These are phyloP conservation scores for Pterobdella sp. DNA, from an alignment of 2,888 invertebrate genomes.

Conservation along the genomic window DNA sequence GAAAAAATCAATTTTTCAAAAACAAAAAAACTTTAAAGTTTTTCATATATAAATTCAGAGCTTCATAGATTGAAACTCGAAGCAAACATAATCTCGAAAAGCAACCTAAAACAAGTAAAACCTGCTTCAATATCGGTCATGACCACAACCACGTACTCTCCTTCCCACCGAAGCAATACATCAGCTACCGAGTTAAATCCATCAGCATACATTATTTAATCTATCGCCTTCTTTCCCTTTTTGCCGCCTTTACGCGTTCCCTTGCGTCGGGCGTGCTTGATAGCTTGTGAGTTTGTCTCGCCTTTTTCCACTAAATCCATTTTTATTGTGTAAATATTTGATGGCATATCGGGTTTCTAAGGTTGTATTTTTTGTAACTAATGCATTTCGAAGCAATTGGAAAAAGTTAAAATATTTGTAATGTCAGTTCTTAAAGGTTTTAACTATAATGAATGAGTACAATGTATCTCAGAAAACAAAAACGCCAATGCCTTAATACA, in stretches of 20 bases:
- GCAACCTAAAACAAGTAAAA: too few species aligned
- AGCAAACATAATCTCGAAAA: too few species aligned
- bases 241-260: conserved; percentile 2
- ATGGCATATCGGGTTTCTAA: conserved; percentile 1
- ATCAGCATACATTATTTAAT: conserved; percentile 14
- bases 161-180: not conserved
- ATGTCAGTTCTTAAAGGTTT: not conserved
- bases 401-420: not conserved
- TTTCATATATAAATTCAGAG: too few species aligned
- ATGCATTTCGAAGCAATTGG: not conserved
- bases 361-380: not conserved
- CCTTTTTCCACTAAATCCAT: not conserved
- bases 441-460: not conserved
- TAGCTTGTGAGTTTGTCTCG: not conserved
- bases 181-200: not conserved
- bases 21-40: too few species aligned
- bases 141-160: not conserved
- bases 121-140: not conserved
- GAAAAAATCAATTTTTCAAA: too few species aligned
- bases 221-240: conserved; percentile 6
- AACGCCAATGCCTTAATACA: not conserved
- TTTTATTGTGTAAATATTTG: conserved; percentile 8
- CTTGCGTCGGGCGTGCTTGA: not conserved
- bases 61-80: too few species aligned
- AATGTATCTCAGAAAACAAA: not conserved